Conservation (phyloP, 2,113 vertebrate species). For the Pterocles gutturalis region DNA sequence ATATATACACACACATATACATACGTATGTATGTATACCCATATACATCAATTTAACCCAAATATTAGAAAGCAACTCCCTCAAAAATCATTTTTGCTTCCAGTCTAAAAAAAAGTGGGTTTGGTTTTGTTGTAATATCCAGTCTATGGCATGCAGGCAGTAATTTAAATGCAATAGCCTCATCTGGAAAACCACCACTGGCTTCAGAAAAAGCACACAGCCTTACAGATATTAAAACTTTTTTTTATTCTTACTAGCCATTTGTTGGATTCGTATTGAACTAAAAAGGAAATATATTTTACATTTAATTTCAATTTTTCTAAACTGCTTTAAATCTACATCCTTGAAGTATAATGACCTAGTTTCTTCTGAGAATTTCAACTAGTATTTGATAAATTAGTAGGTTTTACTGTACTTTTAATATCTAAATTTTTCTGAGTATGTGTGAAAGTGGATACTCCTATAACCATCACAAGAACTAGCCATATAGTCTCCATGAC, state of each 20-base stretch:
- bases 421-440: background rate
- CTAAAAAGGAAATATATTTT: background rate
- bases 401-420: background rate
- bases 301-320: background rate
- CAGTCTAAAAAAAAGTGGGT: background rate
- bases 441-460: background rate
- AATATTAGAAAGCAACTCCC: background rate
- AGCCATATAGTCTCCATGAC: background rate
- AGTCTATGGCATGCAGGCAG: background rate
- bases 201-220: background rate
- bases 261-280: background rate
- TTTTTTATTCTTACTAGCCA: background rate
- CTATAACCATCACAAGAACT: background rate
- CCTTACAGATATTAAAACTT: background rate
- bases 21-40: background rate
- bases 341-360: background rate
- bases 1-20: rapidly evolving
- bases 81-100: background rate
- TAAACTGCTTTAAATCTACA: background rate
- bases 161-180: slow-evolving; percentile 16
- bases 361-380: slow-evolving; percentile 3
- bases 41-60: background rate
- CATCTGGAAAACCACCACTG: background rate
- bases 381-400: background rate
- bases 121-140: background rate